phyloP scores from a whole-genome alignment of 1,140 invertebrate species.

The Pararge aegeria region DNA sequence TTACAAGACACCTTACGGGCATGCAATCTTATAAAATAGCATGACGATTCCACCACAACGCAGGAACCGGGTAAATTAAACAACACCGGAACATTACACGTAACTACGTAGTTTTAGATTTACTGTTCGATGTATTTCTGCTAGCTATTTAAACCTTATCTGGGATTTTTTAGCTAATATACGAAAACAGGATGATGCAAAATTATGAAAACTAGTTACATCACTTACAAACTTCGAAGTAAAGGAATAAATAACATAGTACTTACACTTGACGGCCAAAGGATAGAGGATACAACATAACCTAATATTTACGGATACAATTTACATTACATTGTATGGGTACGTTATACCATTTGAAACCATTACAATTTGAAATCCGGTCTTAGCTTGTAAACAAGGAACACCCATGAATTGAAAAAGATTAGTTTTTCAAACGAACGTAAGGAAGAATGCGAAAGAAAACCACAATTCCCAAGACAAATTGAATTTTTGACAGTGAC shows the following conservation, averaged over 20 bases:
- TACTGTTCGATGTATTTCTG: neutral
- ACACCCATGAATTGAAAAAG: neutral
- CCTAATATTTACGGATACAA: constrained; percentile 49
- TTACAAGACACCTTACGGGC: neutral
- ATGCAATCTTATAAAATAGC: neutral
- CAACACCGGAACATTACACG: too few relatives aligned
- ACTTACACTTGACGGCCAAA: constrained; percentile 56
- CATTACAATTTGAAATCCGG: neutral
- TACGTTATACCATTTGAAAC: neutral
- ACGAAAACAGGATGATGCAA: neutral
- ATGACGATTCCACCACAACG: neutral
- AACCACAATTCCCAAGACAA: too few relatives aligned
- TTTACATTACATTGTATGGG: constrained; percentile 17
- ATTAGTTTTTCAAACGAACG: constrained; percentile 23
- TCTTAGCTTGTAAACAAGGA: constrained; percentile 1
- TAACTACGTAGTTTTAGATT: neutral
- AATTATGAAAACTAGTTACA: constrained; percentile 4
- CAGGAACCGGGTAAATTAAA: neutral
- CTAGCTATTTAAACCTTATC: neutral
- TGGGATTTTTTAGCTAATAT: neutral
- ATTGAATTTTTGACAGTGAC: too few relatives aligned
- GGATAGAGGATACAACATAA: constrained; percentile 58
- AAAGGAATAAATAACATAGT: constrained; percentile 14
- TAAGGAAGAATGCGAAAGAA: too few relatives aligned
- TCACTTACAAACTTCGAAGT: neutral